Percentiles rank a stretch among this genome's conserved stretches.
phyloP scores from a whole-genome alignment of 64 coral and sea anemone genomes.

The Astreopora myriophthalma region DNA sequence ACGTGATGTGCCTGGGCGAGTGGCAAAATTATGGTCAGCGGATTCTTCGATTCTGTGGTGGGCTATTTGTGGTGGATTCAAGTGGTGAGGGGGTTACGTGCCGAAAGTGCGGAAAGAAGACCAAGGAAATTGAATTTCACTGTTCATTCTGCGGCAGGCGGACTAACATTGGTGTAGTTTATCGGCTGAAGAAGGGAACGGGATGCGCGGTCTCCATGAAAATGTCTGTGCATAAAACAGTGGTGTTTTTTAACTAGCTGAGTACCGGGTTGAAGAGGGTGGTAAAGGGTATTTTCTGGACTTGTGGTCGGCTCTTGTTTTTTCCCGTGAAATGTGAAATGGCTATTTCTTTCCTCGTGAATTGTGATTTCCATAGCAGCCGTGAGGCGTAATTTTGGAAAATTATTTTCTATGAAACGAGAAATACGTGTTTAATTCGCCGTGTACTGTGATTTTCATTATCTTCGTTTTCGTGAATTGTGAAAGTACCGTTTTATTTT shows the following conservation, averaged over 20 bases:
- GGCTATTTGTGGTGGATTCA: constrained; percentile 24
- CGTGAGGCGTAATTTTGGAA: no score
- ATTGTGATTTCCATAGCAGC: no score
- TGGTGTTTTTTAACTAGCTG: constrained; percentile 36
- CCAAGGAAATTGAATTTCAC: background rate
- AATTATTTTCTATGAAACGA: no score
- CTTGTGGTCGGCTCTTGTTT: no score
- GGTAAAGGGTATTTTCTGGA: no score
- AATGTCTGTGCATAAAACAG: constrained; percentile 54
- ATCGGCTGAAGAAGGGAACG: constrained; percentile 1
- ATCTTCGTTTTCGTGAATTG: no score
- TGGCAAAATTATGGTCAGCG: background rate
- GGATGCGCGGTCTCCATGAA: constrained; percentile 30
- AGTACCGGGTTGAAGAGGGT: background rate
- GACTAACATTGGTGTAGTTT: constrained; percentile 45
- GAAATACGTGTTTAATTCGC: no score
- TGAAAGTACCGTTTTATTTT: no score
- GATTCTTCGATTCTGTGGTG: constrained; percentile 54
- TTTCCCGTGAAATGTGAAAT: no score
- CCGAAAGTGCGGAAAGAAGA: constrained; percentile 23
- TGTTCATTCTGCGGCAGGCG: constrained; percentile 60
- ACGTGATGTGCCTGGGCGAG: constrained; percentile 47
- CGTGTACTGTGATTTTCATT: no score
- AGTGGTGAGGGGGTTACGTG: constrained; percentile 52
- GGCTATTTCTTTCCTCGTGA: no score